These are phyloP conservation scores for Cheilinus undulatus DNA, from an alignment of 2,113 vertebrate genomes.

Conservation along the genomic window DNA sequence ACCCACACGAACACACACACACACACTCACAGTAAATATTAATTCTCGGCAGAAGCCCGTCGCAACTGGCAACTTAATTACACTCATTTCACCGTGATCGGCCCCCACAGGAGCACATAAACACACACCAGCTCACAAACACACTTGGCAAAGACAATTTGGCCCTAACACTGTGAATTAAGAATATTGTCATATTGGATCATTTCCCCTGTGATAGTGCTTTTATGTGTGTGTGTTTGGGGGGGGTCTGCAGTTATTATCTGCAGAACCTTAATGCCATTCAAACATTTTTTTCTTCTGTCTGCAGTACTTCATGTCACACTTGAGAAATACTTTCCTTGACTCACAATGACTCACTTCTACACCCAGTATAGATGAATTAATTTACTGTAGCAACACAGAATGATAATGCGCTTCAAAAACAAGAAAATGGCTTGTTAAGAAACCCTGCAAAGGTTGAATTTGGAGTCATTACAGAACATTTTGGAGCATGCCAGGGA, in stretches of 20 bases:
- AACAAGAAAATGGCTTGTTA: slow-evolving; percentile 14
- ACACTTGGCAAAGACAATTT: slow-evolving; percentile 46
- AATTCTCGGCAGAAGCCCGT: slow-evolving; percentile 76
- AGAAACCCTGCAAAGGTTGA: slow-evolving; percentile 15
- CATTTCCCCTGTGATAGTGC: slow-evolving; percentile 50
- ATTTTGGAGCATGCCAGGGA: background rate
- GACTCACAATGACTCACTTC: background rate
- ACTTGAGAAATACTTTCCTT: slow-evolving; percentile 24
- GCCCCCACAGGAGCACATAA: slow-evolving; percentile 70
- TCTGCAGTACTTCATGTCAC: slow-evolving; percentile 29
- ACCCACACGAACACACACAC: slow-evolving; percentile 26
- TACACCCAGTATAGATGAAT: slow-evolving; percentile 6
- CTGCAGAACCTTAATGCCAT: slow-evolving; percentile 20
- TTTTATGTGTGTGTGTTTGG: slow-evolving; percentile 2
- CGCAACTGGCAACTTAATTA: slow-evolving; percentile 82
- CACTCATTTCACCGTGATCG: slow-evolving; percentile 81
- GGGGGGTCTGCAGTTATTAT: slow-evolving; percentile 37
- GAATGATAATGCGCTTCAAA: slow-evolving; percentile 5
- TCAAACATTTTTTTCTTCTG: slow-evolving; percentile 2
- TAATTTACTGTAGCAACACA: slow-evolving; percentile 13
- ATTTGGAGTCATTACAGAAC: slow-evolving; percentile 29
- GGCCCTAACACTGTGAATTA: slow-evolving; percentile 59
- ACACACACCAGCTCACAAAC: slow-evolving; percentile 36
- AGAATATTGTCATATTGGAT: slow-evolving; percentile 67
- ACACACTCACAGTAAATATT: slow-evolving; percentile 73